Conservation (phyloP, 2,113 vertebrate genomes). For the Engraulis encrasicolus region DNA sequence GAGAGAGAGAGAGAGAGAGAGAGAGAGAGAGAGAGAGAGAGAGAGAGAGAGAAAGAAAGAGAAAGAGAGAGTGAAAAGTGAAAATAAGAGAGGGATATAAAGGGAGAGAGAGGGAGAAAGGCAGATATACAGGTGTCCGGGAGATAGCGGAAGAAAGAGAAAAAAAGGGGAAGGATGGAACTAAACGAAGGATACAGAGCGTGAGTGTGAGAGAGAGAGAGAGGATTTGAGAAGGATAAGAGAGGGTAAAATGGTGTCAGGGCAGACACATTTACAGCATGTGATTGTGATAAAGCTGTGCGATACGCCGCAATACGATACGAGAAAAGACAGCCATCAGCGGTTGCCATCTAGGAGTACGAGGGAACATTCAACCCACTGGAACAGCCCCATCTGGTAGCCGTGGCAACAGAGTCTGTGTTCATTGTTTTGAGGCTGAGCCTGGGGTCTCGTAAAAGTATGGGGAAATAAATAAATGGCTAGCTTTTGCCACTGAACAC, state of each 20-base stretch:
- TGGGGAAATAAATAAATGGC: too few species aligned
- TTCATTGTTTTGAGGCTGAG: background rate
- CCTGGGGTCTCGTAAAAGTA: background rate
- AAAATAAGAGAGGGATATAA: too few species aligned
- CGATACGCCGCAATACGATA: too few species aligned
- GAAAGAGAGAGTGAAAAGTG: background rate
- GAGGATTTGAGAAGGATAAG: too few species aligned
- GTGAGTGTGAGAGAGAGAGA: background rate
- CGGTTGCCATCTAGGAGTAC: background rate
- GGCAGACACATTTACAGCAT: background rate
- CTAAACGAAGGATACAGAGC: too few species aligned
- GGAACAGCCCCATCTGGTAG: background rate
- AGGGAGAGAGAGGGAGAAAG: too few species aligned
- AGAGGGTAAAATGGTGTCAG: background rate
- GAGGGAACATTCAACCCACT: background rate
- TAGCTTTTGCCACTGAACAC: background rate
- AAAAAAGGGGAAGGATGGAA: too few species aligned
- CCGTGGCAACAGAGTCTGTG: background rate
- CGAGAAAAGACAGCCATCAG: background rate
- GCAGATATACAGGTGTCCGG: too few species aligned
- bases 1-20: background rate
- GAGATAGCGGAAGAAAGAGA: too few species aligned
- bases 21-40: too few species aligned
- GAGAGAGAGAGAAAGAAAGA: too few species aligned
- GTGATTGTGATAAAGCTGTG: background rate